These are phyloP conservation scores for Upupa epops DNA, from an alignment of 2,113 vertebrate species.

Conservation along the genomic window DNA sequence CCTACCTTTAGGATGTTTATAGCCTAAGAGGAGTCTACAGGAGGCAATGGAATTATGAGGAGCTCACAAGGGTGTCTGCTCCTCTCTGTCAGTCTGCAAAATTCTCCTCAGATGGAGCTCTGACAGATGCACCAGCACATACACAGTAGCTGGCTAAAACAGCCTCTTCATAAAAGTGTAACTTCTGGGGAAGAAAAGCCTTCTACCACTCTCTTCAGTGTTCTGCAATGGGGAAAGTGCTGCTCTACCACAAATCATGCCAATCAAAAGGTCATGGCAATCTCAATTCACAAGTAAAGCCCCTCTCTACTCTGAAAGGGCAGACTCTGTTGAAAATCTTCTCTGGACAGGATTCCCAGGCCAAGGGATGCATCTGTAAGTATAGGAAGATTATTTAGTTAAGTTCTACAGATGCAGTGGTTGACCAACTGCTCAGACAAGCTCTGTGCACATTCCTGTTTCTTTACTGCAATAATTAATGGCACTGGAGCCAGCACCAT, in stretches of 20 bases:
- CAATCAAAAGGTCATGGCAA: background rate
- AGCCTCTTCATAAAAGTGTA: background rate
- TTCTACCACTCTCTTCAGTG: background rate
- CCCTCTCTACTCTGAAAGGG: background rate
- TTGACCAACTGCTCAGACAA: background rate
- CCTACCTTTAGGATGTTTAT: background rate
- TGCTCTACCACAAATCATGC: background rate
- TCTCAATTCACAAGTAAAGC: background rate
- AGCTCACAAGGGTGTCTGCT: background rate
- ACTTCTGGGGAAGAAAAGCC: background rate
- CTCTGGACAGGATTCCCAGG: background rate
- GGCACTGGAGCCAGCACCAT: background rate
- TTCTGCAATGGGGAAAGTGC: background rate
- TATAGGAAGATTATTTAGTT: background rate
- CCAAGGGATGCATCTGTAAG: background rate
- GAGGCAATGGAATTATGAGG: background rate
- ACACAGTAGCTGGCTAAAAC: background rate
- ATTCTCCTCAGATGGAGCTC: background rate
- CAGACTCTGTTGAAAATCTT: background rate
- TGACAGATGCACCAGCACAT: background rate
- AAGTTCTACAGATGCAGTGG: background rate
- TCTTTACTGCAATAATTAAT: background rate
- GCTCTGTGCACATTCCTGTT: too few species aligned
- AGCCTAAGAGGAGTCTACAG: background rate
- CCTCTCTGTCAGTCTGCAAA: rapidly evolving